Evolutionary conservation across 1,140 invertebrate genomes (phyloP).

Genomic region (Meloidogyne hapla): DNA sequence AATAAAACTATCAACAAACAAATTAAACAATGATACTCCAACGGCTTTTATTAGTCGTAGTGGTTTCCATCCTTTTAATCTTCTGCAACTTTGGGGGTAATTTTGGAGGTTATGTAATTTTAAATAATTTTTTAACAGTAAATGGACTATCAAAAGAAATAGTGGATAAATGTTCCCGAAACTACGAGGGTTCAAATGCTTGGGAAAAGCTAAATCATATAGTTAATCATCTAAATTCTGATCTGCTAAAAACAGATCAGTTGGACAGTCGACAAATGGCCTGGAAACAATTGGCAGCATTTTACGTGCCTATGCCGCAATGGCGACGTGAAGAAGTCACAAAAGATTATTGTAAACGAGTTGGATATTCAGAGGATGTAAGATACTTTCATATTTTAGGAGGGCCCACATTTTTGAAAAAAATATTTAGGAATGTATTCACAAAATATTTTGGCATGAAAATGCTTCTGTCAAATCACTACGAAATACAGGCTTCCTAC

Average conservation of each 20-base stretch:
- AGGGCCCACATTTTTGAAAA: not conserved
- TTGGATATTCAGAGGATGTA: not conserved
- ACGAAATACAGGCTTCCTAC: not conserved
- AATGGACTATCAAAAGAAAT: not conserved
- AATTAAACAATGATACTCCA: no score
- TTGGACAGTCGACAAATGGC: not conserved
- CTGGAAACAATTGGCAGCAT: not conserved
- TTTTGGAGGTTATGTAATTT: not conserved
- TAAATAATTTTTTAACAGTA: not conserved
- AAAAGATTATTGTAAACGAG: not conserved
- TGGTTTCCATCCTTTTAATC: not conserved
- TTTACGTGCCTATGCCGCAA: not conserved
- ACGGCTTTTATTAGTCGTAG: no score
- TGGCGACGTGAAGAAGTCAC: not conserved
- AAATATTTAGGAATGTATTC: not conserved
- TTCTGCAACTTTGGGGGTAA: not conserved
- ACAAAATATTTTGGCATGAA: not conserved
- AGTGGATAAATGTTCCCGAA: not conserved
- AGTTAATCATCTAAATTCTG: not conserved
- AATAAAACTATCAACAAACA: no score
- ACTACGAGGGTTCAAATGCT: constrained; percentile 1
- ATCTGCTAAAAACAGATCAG: not conserved
- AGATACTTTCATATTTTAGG: not conserved
- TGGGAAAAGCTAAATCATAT: not conserved
- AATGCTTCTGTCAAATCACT: not conserved